These are phyloP conservation scores for Erannis defoliaria DNA, from an alignment of 2,888 invertebrate species.

Conservation along the genomic window DNA sequence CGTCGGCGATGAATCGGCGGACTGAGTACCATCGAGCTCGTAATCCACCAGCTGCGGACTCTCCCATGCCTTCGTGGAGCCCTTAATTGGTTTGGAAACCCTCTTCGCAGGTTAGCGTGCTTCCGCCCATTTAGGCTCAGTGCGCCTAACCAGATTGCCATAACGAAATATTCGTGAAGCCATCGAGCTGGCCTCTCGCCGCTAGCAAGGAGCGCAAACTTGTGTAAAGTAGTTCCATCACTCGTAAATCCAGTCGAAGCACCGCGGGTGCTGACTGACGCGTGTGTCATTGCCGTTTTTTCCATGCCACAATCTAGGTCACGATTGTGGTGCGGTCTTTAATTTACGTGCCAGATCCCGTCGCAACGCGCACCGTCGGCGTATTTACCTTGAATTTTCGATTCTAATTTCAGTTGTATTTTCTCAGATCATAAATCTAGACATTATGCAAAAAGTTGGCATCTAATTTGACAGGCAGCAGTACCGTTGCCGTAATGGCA, in stretches of 20 bases:
- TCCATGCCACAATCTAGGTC: slow-evolving; percentile 55
- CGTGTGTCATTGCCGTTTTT: slow-evolving; percentile 60
- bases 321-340: slow-evolving; percentile 54
- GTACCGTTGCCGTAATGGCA: slow-evolving; percentile 62
- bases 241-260: slow-evolving; percentile 70
- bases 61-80: slow-evolving; percentile 83
- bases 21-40: slow-evolving; percentile 84
- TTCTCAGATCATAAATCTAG: slow-evolving; percentile 60
- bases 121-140: slow-evolving; percentile 75
- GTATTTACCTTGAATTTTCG: slow-evolving; percentile 52
- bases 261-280: slow-evolving; percentile 69
- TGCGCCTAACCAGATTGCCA: slow-evolving; percentile 83
- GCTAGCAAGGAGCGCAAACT: slow-evolving; percentile 59
- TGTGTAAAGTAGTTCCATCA: slow-evolving; percentile 59
- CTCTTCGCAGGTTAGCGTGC: slow-evolving; percentile 83
- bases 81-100: slow-evolving; percentile 85
- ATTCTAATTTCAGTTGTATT: slow-evolving; percentile 53
- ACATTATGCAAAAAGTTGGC: slow-evolving; percentile 62
- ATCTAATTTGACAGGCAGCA: slow-evolving; percentile 60
- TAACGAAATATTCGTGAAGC: slow-evolving; percentile 80
- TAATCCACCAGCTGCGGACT: slow-evolving; percentile 77
- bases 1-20: slow-evolving; percentile 69
- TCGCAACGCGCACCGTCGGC: slow-evolving; percentile 18
- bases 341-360: slow-evolving; percentile 51
- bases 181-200: slow-evolving; percentile 68